Evolutionary conservation across 1,140 invertebrate species (phyloP), one percentile per base, ranked within the genome.

Genomic region (Drosophila miranda): DNA sequence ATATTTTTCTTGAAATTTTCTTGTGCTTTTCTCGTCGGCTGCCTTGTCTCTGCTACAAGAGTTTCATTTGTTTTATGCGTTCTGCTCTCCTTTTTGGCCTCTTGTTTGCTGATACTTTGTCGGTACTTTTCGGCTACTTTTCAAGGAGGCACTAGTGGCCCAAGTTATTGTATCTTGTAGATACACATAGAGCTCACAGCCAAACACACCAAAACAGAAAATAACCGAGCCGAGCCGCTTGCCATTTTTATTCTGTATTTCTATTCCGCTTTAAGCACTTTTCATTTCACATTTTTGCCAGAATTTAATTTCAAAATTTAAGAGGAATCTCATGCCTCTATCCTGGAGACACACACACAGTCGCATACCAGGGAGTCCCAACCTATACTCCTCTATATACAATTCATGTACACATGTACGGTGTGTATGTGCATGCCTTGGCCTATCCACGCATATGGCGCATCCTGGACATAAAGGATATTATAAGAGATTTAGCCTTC

Each of bases 401-500:
- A 44, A 11, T 34, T 34, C 34, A 21, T 13, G n/a, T 6, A 19
- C 26, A 30, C 28, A 30, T 30, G 28, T 3, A 30, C 16, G 28
- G 49, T 53, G 38, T 30, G 14, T 46, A 11, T 16, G 57, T 57
- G 44, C 74, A 34, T 84, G 81, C 77, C 73, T 81, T 81, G 69
- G 82, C 68, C 76, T 86, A 83, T 57, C 61, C 71, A 86, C 82
- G 78, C 82, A 87, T 87, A 87, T 87, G 83, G 78, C 82, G 63
- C 82, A 82, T 87, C 82, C 83, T 87, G 82, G 82, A 87, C 82
- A 87, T 75, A 87, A 87, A 87, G 82, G 83, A 89, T 89, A 89
- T 89, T 86, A 90, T 81, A 90, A 82, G 76, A 88, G 83, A 90
- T 90, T 89, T 89, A 86, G 80, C 82, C 75, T 75, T 87, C 62